Evolutionary conservation across 2,888 invertebrate genomes (phyloP).

Genomic region (Deilephila porcellus): DNA sequence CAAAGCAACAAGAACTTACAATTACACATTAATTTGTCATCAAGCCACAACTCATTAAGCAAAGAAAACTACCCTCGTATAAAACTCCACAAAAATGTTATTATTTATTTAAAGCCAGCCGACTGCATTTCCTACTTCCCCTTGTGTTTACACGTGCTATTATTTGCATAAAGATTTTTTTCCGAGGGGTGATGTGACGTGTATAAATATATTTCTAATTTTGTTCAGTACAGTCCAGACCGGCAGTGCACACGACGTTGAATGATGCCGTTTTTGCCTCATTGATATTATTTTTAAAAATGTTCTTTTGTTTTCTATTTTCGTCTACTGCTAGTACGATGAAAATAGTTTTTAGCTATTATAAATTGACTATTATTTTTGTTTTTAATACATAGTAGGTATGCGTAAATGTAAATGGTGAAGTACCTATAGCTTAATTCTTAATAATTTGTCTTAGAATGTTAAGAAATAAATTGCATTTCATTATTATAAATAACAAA

Average conservation of each 20-base stretch:
- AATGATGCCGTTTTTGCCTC: constrained; percentile 74
- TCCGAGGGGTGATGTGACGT: constrained; percentile 70
- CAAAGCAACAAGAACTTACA: background rate
- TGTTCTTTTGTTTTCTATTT: constrained; percentile 27
- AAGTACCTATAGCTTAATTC: too few species aligned
- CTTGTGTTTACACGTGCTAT: constrained; percentile 80
- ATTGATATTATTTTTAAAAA: constrained; percentile 59
- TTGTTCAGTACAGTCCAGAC: constrained; percentile 63
- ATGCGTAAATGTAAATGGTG: too few species aligned
- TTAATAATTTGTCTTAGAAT: too few species aligned
- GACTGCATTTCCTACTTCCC: constrained; percentile 63
- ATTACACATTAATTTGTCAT: constrained; percentile 17
- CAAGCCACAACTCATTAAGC: constrained; percentile 20
- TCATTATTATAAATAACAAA: too few species aligned
- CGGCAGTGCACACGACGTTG: constrained; percentile 68
- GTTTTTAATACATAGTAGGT: too few species aligned
- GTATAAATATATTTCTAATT: constrained; percentile 84
- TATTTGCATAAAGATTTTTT: constrained; percentile 83
- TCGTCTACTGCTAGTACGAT: background rate
- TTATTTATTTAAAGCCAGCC: constrained; percentile 54
- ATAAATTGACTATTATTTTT: background rate
- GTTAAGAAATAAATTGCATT: too few species aligned
- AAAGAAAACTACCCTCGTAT: constrained; percentile 22
- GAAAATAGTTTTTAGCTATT: constrained; percentile 9
- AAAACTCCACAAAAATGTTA: constrained; percentile 36